Evolutionary conservation across 1,140 invertebrate genomes (phyloP).

Genomic region (Thaumatotibia leucotreta): DNA sequence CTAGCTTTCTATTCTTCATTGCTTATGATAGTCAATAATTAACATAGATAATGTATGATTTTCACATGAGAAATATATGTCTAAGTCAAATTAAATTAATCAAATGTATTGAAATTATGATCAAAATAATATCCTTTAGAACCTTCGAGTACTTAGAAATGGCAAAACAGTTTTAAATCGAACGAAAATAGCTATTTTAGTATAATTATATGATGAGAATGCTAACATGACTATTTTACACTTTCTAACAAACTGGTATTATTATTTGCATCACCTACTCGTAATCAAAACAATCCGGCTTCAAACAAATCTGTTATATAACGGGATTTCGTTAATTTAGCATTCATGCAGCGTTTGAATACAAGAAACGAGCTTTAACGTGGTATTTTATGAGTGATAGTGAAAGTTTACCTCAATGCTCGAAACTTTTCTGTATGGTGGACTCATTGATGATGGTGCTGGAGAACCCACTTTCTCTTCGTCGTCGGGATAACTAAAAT

Average conservation of each 20-base stretch:
- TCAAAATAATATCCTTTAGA: not conserved
- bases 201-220: not conserved
- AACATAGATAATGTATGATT: no score
- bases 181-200: not conserved
- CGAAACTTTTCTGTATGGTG: slow-evolving; percentile 90
- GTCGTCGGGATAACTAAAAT: slow-evolving; percentile 64
- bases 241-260: not conserved
- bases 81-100: not conserved
- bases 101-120: not conserved
- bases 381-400: slow-evolving; percentile 30
- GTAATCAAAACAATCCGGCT: not conserved
- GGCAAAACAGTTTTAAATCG: no score
- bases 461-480: slow-evolving; percentile 51
- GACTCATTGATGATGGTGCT: slow-evolving; percentile 66
- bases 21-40: no score
- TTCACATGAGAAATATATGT: no score
- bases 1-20: not conserved
- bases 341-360: not conserved
- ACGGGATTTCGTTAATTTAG: not conserved
- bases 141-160: not conserved
- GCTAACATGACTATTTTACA: not conserved
- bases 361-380: slow-evolving; percentile 17
- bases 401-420: slow-evolving; percentile 78
- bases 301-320: not conserved
- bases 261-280: not conserved